Conservation (phyloP, 1,140 invertebrate genomes). For the Sarcophaga bullata region DNA sequence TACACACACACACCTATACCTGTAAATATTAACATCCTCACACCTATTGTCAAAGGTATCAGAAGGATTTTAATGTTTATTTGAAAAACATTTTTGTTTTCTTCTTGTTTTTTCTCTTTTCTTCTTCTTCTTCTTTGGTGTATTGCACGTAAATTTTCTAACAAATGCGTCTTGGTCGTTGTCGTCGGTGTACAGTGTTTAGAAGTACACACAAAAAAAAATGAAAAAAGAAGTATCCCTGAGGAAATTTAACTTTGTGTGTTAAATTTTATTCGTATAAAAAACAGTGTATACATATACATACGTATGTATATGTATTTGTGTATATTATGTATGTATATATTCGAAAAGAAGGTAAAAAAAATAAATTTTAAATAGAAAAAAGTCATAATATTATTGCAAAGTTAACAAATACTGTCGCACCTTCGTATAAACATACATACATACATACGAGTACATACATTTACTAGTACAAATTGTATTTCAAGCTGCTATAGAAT, state of each 20-base stretch:
- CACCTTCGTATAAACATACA: too few species aligned
- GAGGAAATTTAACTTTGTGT: slow-evolving; percentile 24
- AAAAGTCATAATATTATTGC: too few species aligned
- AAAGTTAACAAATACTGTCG: too few species aligned
- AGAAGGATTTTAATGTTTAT: slow-evolving; percentile 24
- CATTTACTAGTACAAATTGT: background rate
- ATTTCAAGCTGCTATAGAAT: background rate
- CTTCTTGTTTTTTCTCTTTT: too few species aligned
- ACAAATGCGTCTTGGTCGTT: too few species aligned
- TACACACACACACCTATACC: background rate
- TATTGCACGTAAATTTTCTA: slow-evolving; percentile 4
- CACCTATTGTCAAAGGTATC: slow-evolving; percentile 5
- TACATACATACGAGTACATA: background rate
- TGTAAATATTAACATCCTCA: background rate
- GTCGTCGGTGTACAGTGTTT: too few species aligned
- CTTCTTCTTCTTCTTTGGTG: background rate
- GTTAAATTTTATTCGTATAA: background rate
- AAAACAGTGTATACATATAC: background rate
- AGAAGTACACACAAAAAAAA: too few species aligned
- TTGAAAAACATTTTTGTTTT: background rate
- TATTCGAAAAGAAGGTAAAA: too few species aligned
- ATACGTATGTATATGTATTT: background rate
- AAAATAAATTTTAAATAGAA: too few species aligned
- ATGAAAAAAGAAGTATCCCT: background rate
- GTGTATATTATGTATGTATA: background rate